Evolutionary conservation across 2,113 vertebrate genomes (phyloP).

Genomic region (pig (Sus scrofa)): DNA sequence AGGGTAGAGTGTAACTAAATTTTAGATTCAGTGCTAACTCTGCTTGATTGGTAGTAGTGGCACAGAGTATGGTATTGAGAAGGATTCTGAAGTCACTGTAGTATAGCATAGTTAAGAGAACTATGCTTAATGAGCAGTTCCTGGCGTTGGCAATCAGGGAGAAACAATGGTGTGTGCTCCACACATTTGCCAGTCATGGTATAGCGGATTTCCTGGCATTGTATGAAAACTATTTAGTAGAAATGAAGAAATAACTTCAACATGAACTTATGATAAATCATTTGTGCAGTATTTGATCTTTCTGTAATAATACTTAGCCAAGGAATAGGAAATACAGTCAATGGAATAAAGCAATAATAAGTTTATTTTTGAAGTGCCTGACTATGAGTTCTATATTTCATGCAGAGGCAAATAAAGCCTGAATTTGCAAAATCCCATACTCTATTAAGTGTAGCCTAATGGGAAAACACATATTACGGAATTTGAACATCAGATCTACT

Average conservation of each 20-base stretch:
- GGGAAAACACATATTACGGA: background rate
- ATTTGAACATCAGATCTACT: background rate
- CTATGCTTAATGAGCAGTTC: background rate
- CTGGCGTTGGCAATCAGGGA: background rate
- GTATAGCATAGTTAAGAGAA: background rate
- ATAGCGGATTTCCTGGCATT: background rate
- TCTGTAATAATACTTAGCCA: background rate
- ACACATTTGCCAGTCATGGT: background rate
- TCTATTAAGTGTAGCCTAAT: slow-evolving; percentile 1
- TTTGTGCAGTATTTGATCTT: background rate
- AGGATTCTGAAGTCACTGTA: background rate
- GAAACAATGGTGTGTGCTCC: background rate
- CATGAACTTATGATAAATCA: background rate
- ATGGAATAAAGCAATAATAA: background rate
- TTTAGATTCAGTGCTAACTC: background rate
- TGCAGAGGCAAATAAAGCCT: background rate
- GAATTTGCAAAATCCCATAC: background rate
- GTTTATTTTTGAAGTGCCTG: slow-evolving; percentile 22
- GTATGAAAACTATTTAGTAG: background rate
- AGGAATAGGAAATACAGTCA: background rate
- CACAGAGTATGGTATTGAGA: background rate
- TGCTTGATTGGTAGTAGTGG: background rate
- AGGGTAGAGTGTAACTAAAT: background rate
- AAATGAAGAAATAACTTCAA: background rate
- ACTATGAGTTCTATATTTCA: background rate